These are phyloP conservation scores for Pao palembangensis DNA, from an alignment of 2,113 vertebrate genomes.

Conservation along the genomic window DNA sequence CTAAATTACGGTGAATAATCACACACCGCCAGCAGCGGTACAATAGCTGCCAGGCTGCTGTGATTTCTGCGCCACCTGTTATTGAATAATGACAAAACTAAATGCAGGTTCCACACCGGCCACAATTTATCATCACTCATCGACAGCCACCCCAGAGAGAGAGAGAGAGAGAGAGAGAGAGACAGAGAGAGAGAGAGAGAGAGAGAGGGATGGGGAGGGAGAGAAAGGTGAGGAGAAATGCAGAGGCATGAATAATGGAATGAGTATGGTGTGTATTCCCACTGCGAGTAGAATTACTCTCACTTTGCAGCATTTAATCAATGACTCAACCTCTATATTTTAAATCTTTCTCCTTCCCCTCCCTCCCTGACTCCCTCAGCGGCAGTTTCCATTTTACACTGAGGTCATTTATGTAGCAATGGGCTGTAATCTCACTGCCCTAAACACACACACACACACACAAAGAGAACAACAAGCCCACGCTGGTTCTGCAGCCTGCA, in stretches of 20 bases:
- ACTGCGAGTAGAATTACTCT: conserved; percentile 66
- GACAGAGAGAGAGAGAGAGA: conserved; percentile 10
- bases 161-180: conserved; percentile 4
- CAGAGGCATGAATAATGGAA: conserved; percentile 69
- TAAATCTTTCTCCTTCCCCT: conserved; percentile 39
- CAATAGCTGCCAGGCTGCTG: conserved; percentile 54
- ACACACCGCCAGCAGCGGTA: conserved; percentile 36
- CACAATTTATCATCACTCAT: conserved; percentile 63
- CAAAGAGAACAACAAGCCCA: conserved; percentile 8
- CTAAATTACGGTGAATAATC: conserved; percentile 59
- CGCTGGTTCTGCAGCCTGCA: neutral
- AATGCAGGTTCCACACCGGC: conserved; percentile 51
- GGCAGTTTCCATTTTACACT: conserved; percentile 40
- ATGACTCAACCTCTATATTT: conserved; percentile 64
- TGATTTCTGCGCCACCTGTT: conserved; percentile 58
- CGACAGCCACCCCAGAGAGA: conserved; percentile 43
- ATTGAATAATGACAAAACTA: conserved; percentile 68
- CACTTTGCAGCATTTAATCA: conserved; percentile 78
- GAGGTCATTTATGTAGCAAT: conserved; percentile 44
- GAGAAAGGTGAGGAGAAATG: conserved; percentile 35
- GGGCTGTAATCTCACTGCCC: conserved; percentile 24
- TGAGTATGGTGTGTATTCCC: conserved; percentile 57
- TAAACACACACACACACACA: conserved; percentile 24
- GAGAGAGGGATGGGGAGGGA: conserved; percentile 9
- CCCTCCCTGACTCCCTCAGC: conserved; percentile 28